Evolutionary conservation across 2,113 vertebrate genomes (phyloP).

Genomic region (Colius striatus): DNA sequence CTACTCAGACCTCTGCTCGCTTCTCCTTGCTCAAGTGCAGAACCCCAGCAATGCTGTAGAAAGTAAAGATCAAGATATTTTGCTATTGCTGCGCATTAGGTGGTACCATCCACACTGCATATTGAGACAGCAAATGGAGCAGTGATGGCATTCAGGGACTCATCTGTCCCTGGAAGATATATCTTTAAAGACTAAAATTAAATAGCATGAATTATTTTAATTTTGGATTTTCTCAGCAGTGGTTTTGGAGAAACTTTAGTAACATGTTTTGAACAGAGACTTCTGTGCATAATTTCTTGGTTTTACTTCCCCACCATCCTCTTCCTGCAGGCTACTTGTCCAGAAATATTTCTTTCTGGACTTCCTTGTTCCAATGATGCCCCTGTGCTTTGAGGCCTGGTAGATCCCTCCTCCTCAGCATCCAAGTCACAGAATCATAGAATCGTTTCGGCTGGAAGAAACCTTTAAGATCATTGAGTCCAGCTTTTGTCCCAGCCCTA

Average conservation of each 20-base stretch:
- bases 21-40: neutral
- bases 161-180: neutral
- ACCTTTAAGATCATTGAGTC: no score
- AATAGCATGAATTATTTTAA: neutral
- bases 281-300: neutral
- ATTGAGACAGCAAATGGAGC: neutral
- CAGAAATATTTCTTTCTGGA: neutral
- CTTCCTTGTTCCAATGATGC: neutral
- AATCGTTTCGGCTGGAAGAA: no score
- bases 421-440: neutral
- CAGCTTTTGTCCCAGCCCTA: no score
- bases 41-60: accelerated
- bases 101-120: no score
- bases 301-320: neutral
- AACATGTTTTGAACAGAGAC: neutral
- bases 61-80: neutral
- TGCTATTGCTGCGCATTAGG: neutral
- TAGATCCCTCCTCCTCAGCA: neutral
- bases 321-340: neutral
- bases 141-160: neutral
- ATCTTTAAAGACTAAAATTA: neutral
- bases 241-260: neutral
- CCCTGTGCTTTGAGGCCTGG: neutral
- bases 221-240: neutral
- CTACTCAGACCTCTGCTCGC: neutral